phyloP scores from a whole-genome alignment of 2,888 invertebrate species.

The Prosapia bicincta region DNA sequence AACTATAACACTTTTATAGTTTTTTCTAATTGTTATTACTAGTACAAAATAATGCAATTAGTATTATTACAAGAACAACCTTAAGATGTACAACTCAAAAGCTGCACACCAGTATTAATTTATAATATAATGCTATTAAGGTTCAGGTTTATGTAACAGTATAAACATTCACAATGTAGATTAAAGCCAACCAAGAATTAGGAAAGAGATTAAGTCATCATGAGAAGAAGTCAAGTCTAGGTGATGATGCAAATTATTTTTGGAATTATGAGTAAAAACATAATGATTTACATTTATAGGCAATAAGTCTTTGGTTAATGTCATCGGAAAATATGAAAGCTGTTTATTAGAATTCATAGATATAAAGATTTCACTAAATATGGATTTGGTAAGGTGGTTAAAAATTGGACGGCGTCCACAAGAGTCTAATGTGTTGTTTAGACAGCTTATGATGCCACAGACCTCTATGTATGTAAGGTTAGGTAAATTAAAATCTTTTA shows the following conservation, averaged over 20 bases:
- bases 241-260: background rate
- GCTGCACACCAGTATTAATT: no score
- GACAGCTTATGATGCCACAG: constrained; percentile 44
- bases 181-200: background rate
- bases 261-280: background rate
- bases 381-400: background rate
- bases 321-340: background rate
- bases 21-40: no score
- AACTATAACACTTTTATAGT: no score
- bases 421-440: constrained; percentile 40
- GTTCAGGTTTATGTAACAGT: no score
- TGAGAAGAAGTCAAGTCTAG: background rate
- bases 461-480: constrained; percentile 39
- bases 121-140: no score
- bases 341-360: background rate
- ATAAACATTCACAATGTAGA: background rate
- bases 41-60: no score
- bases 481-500: constrained; percentile 33
- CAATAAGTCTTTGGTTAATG: background rate
- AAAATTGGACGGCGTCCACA: constrained; percentile 35
- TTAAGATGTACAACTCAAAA: no score
- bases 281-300: background rate
- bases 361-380: background rate
- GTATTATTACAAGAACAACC: no score
- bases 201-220: background rate